Conservation (phyloP, 2,113 vertebrate genomes). For the Ornithorhynchus anatinus region DNA sequence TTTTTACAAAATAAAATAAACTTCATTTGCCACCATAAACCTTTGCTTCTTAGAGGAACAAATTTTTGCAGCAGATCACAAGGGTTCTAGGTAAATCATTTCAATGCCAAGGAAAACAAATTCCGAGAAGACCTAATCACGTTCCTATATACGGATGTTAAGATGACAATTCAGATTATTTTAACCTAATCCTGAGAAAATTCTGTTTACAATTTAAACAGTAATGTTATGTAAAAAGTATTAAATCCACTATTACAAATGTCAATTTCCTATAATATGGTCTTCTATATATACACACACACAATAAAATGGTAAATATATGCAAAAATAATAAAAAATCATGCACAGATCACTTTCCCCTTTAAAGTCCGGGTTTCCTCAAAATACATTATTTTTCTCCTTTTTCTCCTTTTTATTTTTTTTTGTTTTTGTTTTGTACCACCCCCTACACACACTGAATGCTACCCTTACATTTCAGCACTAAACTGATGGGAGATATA, state of each 20-base stretch:
- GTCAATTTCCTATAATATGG: constrained; percentile 76
- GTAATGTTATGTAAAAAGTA: constrained; percentile 84
- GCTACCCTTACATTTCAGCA: constrained; percentile 74
- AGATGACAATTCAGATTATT: constrained; percentile 74
- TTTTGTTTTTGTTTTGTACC: constrained; percentile 56
- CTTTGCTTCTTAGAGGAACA: constrained; percentile 64
- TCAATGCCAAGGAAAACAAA: constrained; percentile 66
- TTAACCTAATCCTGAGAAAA: constrained; percentile 78
- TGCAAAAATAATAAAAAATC: constrained; percentile 81
- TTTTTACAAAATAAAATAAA: constrained; percentile 71
- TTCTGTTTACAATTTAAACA: constrained; percentile 79
- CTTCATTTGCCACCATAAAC: constrained; percentile 69
- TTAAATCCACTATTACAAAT: constrained; percentile 87
- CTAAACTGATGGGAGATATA: constrained; percentile 75
- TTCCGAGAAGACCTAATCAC: constrained; percentile 60
- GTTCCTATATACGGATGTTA: constrained; percentile 69
- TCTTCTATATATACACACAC: constrained; percentile 79
- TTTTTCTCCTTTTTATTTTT: constrained; percentile 52
- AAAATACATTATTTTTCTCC: constrained; percentile 58
- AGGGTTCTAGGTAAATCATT: constrained; percentile 63
- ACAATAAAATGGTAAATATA: constrained; percentile 83
- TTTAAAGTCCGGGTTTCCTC: constrained; percentile 72
- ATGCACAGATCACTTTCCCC: constrained; percentile 75
- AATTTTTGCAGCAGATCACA: constrained; percentile 61
- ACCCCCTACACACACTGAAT: constrained; percentile 72